phyloP scores from a whole-genome alignment of 2,113 vertebrate species.

The Lepidothrix coronata region DNA sequence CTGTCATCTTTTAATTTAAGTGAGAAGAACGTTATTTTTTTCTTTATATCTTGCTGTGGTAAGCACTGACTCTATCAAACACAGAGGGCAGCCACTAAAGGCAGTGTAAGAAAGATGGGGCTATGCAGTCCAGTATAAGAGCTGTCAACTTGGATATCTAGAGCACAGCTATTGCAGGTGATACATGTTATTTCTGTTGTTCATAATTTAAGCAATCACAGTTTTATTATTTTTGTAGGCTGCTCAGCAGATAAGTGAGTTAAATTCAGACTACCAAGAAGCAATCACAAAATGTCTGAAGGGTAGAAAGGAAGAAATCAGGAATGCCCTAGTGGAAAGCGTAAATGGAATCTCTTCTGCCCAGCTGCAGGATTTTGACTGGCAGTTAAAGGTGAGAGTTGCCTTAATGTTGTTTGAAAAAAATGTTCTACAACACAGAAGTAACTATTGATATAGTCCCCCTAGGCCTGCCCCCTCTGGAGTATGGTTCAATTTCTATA shows the following conservation, averaged over 20 bases:
- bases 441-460: neutral
- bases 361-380: conserved; percentile 92
- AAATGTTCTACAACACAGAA: neutral
- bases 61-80: neutral
- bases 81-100: neutral
- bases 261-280: conserved; percentile 73
- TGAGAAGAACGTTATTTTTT: neutral
- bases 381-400: conserved; percentile 90
- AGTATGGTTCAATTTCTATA: neutral
- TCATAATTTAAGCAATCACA: neutral
- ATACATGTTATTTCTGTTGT: neutral
- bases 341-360: conserved; percentile 84
- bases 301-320: conserved; percentile 85
- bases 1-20: neutral
- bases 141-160: neutral
- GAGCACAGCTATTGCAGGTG: neutral
- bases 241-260: conserved; percentile 71
- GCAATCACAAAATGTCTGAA: conserved; percentile 80
- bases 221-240: conserved; percentile 69
- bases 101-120: neutral
- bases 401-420: neutral
- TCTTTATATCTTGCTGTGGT: neutral
- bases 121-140: neutral
- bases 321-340: conserved; percentile 77
- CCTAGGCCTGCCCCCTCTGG: neutral